Evolutionary conservation across 37 sponge, comb jelly and placozoan genomes (phyloP), one percentile per base, ranked within the genome.

Genomic region (Ianthella basta): DNA sequence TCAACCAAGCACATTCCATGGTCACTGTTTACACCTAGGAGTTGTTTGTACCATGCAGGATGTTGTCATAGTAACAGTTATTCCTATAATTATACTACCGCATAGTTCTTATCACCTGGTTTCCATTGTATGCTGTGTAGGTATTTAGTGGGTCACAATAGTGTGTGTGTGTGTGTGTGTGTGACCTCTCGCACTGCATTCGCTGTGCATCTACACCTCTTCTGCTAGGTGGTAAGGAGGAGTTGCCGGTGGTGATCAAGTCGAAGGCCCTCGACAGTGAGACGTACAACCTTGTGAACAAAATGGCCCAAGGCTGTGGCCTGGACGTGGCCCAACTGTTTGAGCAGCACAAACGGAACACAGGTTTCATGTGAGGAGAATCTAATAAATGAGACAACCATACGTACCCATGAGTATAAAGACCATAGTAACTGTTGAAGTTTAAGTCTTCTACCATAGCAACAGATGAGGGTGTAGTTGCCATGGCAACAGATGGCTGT

Each of bases 231-330:
- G 50, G 8, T 8, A 44, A 44, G 50, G 50, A 44, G 29, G 32
- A 75, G 5, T 24, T 75, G 54, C 78, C 78, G 44, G 80, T 91
- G 59, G 89, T 94, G 34, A 37, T 94, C 19, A 94, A 94, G 81
- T 86, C 89, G 19, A 94, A 94, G 55, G 79, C 94, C 6, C 84
- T 82, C 21, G 91, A 86, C 56, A 15, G 66, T 18, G 94, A 94
- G 84, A 88, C 88, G 27, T 88, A 85, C 57, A 94, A 90, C 65
- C 81, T 94, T 73, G 18, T 94, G 59, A 94, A 90, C 86, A 90
- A 90, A 79, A 88, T 94, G 82, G 94, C 94, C 24, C 88, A 86
- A 60, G 89, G 79, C 19, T 94, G 94, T 94, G 94, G 91, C 44
- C 80, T 86, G 37, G 79, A 82, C 15, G 60, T 94, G n/a, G 94